A percentile compares a stretch with the other conserved stretches of the same genome.
These are phyloP conservation scores for Prosopocoilus inquinatus DNA, from an alignment of 2,888 invertebrate species.

Conservation along the genomic window DNA sequence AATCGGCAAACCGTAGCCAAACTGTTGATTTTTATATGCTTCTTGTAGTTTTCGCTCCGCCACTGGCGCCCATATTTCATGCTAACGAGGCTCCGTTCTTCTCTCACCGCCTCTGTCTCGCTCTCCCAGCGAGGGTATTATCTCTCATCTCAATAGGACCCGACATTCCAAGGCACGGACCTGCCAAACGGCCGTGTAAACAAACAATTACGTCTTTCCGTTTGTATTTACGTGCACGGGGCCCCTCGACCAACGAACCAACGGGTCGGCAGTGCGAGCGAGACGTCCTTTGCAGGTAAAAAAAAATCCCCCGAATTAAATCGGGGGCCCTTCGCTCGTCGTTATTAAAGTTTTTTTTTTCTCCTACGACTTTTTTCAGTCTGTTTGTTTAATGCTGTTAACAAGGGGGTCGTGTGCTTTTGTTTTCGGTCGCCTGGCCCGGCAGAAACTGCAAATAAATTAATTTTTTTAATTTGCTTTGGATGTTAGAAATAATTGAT, in stretches of 20 bases:
- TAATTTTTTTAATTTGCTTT: neutral
- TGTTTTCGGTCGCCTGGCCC: neutral
- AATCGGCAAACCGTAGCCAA: too few relatives aligned
- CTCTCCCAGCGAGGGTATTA: constrained; percentile 41
- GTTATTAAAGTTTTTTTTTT: constrained; percentile 21
- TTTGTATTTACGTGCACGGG: constrained; percentile 5
- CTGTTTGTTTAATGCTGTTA: constrained; percentile 26
- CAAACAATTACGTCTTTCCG: constrained; percentile 38
- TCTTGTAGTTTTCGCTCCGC: constrained; percentile 21
- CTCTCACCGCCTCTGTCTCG: constrained; percentile 29
- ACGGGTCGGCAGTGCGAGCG: neutral
- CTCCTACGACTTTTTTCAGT: constrained; percentile 8
- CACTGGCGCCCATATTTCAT: constrained; percentile 42
- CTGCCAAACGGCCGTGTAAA: constrained; percentile 41
- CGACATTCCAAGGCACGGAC: constrained; percentile 34
- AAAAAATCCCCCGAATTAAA: constrained; percentile 1
- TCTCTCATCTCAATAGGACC: constrained; percentile 42
- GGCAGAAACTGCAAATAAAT: constrained; percentile 14
- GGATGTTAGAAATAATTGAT: too few relatives aligned
- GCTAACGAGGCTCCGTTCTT: constrained; percentile 44
- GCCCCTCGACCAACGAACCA: neutral
- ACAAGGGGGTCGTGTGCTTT: constrained; percentile 20
- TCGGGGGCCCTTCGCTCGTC: constrained; percentile 16
- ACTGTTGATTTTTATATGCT: too few relatives aligned
- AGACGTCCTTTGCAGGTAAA: neutral